Evolutionary conservation across 1,140 invertebrate species (phyloP).

Genomic region (Macrobrachium nipponense): DNA sequence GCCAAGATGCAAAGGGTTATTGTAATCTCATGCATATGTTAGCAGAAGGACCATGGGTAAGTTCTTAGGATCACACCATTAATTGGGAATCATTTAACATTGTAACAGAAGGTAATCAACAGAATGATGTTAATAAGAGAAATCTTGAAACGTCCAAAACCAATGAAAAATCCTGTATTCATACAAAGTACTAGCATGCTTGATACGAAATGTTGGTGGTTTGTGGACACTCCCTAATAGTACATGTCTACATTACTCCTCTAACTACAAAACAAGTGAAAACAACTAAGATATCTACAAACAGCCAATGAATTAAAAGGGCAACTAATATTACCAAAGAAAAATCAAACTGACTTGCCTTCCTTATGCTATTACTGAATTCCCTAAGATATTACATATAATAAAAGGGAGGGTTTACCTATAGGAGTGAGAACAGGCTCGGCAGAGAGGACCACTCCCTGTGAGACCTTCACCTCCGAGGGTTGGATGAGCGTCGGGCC

Average conservation of each 20-base stretch:
- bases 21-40: constrained; percentile 33
- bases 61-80: too few species aligned
- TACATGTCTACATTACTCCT: not conserved
- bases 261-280: constrained; percentile 3
- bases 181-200: not conserved
- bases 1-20: constrained; percentile 51
- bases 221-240: not conserved
- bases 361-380: not conserved
- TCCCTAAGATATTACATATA: not conserved
- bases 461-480: constrained; percentile 81
- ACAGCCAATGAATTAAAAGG: not conserved
- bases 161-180: too few species aligned
- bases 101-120: too few species aligned
- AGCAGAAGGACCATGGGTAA: not conserved
- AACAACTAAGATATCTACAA: not conserved
- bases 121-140: too few species aligned
- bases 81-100: too few species aligned
- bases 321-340: constrained; percentile 1
- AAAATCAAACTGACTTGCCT: not conserved
- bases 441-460: constrained; percentile 80
- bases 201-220: not conserved
- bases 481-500: constrained; percentile 82
- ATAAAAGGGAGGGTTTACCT: constrained; percentile 71
- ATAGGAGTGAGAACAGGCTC: constrained; percentile 83
- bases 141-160: too few species aligned